A percentile compares a stretch with the other conserved stretches of the same genome.
Evolutionary conservation across 2,113 vertebrate genomes (phyloP).

Genomic region (Aegypius monachus): DNA sequence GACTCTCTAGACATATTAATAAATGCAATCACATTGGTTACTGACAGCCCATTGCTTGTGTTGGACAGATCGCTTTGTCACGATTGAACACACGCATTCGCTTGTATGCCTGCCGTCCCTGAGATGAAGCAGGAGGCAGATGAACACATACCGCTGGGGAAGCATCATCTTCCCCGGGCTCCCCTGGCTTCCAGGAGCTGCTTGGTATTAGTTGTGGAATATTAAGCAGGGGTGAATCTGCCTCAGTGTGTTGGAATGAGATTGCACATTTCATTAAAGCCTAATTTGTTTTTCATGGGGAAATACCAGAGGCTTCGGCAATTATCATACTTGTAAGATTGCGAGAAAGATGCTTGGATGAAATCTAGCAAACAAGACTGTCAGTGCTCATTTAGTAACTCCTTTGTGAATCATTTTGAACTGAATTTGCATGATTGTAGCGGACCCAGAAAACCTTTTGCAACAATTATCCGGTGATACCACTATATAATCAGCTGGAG

Average conservation of each 20-base stretch:
- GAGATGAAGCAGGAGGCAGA: neutral
- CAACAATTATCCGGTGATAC: neutral
- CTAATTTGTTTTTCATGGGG: conserved; percentile 31
- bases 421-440: neutral
- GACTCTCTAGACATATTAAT: neutral
- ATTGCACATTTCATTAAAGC: conserved; percentile 34
- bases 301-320: neutral
- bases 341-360: conserved; percentile 32
- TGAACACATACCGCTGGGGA: neutral
- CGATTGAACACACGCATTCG: rapidly evolving
- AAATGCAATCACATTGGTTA: neutral
- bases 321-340: conserved; percentile 24
- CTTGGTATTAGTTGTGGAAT: conserved; percentile 7
- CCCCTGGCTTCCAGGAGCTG: neutral
- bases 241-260: neutral
- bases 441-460: conserved; percentile 2
- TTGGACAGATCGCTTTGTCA: neutral
- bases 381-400: neutral
- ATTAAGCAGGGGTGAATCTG: neutral
- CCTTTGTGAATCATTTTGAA: neutral
- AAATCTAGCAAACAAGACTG: conserved; percentile 25
- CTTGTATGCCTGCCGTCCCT: rapidly evolving
- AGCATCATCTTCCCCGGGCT: neutral
- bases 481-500: neutral
- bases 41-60: neutral